Base-by-base conservation (phyloP, 1,140 invertebrate genomes). In the Tetragnatha versicolor region DNA sequence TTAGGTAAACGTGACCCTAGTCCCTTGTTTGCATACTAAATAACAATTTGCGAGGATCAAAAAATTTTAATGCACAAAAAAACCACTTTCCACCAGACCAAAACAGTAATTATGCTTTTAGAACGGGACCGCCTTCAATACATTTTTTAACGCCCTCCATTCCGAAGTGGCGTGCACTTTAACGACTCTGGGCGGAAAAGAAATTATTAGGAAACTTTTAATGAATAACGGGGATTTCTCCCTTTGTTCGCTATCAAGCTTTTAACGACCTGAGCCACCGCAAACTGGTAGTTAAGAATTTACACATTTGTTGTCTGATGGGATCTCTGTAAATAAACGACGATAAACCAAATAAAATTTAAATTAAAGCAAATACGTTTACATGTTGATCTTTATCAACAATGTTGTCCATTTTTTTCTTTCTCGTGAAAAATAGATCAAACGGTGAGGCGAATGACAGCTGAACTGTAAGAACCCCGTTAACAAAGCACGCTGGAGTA, bases 171-270 rank as follows among this genome's bases (percentile, higher is more conserved):
- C 42, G 17, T 49, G 42, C 27, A 66, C 35, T 35, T 14, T 37
- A 65, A 9, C 53, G 5, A 20, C 49, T 51, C 7, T 9, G 49
- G 25, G 20, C 7, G 3, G 3, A 27, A 45, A 65, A 25, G 37
- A 65, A 65, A 65, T 65, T 65, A 65, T 65, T 45, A 65, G 61
- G 60, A 65, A 65, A 47, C 63, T 66, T 49, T 66, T 66, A 66
- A 66, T 49, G 42, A 66, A 66, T 66, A 66, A 49, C 42, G 14
- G 33, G 47, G 45, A 47, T 66, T 66, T 66, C 63, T 66, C 31
- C 42, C 63, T 17, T 47, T 33, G 42, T 66, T 66, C 42, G 49
- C 49, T 66, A 66, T 66, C 63, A 29, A 29, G 20, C 45, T 69
- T 69, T 53, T 37, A 53, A 37, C 53, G 49, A 55, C 17, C 29